Evolutionary conservation across 2,888 invertebrate genomes (phyloP), one percentile per base, ranked within the genome.

Genomic region (Tipula lateralis): DNA sequence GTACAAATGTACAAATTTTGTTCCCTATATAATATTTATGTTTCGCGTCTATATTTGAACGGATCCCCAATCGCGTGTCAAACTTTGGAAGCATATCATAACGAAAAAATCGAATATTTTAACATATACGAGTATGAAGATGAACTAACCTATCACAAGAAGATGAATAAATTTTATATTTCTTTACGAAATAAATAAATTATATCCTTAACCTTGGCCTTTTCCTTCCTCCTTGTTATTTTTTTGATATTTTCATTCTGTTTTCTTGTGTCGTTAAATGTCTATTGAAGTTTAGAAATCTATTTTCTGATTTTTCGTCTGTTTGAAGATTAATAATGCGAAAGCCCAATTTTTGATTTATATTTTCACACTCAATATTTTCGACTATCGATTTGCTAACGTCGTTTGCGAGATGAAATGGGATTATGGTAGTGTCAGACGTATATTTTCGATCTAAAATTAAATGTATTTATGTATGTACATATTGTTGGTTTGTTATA

Each of bases 201-300:
- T 66, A n/a, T n/a, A 66, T 66, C 66, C 66, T 66, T 66, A 66
- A 66, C 66, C 66, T 66, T 66, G 66, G 24, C 66, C 66, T 66
- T 66, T 39, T 66, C 24, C 24, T 9, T 66, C 24, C 12, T 19
- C 24, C 24, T 24, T 24, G 16, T n/a, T 50, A 66, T 19, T 24
- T 39, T 66, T 24, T 24, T 66, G 66, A 24, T 66, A 66, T 66
- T 66, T 66, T 66, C 66, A 24, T 66, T 66, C 24, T 19, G 9
- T 66, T 66, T 24, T 66, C 66, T 2, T 66, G 7, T n/a, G 7
- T 12, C 66, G 24, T 66, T 66, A 12, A 66, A 24, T 66, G 24
- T 66, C 66, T 66, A 66, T 24, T 24, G 66, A 66, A 66, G 9
- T 66, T 66, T 19, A 16, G 66, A 24, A 9, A 66, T 19, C 66